These are phyloP conservation scores for Elaphurus davidianus DNA, from an alignment of 2,113 vertebrate species.

Conservation along the genomic window DNA sequence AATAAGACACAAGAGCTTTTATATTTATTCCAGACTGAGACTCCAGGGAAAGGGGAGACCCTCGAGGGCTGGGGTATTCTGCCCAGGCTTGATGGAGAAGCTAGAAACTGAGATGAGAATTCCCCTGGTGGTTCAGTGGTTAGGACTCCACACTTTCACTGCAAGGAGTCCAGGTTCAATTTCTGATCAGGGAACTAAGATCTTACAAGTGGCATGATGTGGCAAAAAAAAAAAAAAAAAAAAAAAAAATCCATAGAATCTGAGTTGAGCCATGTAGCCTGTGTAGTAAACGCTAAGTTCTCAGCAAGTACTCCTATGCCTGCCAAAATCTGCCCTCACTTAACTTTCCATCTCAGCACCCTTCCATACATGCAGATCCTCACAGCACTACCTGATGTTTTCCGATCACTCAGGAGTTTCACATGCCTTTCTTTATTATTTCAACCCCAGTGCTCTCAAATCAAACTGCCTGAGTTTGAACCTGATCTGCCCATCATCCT, in stretches of 20 bases:
- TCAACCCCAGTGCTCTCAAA: not conserved
- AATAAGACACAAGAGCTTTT: not conserved
- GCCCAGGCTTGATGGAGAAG: not conserved
- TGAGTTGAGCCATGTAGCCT: not conserved
- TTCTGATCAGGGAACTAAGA: not conserved
- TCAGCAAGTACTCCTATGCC: not conserved
- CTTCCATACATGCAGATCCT: not conserved
- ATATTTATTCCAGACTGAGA: not conserved
- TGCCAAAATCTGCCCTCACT: not conserved
- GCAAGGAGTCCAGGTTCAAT: not conserved
- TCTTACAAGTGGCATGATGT: not conserved
- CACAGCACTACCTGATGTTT: fast-evolving
- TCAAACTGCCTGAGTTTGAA: not conserved
- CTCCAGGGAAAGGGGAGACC: not conserved
- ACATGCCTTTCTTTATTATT: not conserved
- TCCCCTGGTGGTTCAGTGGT: not conserved
- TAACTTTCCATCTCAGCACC: not conserved
- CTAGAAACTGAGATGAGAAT: not conserved
- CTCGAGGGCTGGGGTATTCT: not conserved
- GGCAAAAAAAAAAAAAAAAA: not conserved
- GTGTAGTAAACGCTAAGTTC: not conserved
- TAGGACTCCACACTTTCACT: not conserved
- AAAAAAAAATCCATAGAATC: not conserved
- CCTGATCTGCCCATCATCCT: not conserved
- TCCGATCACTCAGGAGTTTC: not conserved